Evolutionary conservation across 23 tunicate species (phyloP).

Genomic region (Ascidia mentula): DNA sequence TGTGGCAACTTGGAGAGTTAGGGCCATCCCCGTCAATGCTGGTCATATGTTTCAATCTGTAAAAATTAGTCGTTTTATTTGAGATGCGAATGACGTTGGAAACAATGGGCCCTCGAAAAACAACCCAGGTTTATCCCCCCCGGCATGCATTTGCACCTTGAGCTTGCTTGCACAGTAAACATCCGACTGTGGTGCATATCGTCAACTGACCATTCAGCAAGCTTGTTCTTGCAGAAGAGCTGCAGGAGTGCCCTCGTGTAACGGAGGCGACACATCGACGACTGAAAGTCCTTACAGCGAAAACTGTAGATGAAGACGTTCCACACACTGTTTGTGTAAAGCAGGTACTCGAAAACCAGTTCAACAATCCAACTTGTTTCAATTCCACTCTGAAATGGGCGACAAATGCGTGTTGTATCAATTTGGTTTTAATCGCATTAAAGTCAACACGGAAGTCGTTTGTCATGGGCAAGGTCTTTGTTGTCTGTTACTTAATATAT

Average conservation of each 20-base stretch:
- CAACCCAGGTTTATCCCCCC: no score
- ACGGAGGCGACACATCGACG: not conserved
- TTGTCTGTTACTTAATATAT: no score
- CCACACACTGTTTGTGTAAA: conserved; percentile 32
- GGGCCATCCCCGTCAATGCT: not conserved
- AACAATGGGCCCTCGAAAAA: no score
- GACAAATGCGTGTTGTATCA: no score
- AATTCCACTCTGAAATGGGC: not conserved
- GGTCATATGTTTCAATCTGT: no score
- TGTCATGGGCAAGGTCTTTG: no score
- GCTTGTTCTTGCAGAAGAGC: not conserved
- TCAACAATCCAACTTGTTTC: not conserved
- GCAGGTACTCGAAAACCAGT: conserved; percentile 13
- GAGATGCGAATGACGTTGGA: no score
- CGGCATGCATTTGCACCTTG: no score
- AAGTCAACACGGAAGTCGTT: no score
- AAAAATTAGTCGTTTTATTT: no score
- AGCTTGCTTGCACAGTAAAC: no score
- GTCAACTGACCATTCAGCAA: not conserved
- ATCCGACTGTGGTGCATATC: not conserved
- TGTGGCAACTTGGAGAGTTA: not conserved
- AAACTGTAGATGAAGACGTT: conserved; percentile 17
- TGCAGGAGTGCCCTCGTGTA: not conserved
- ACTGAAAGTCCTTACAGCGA: not conserved
- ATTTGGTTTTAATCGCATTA: no score